Base-by-base conservation (phyloP, 2,888 invertebrate genomes). In the Cerastis leucographa region DNA sequence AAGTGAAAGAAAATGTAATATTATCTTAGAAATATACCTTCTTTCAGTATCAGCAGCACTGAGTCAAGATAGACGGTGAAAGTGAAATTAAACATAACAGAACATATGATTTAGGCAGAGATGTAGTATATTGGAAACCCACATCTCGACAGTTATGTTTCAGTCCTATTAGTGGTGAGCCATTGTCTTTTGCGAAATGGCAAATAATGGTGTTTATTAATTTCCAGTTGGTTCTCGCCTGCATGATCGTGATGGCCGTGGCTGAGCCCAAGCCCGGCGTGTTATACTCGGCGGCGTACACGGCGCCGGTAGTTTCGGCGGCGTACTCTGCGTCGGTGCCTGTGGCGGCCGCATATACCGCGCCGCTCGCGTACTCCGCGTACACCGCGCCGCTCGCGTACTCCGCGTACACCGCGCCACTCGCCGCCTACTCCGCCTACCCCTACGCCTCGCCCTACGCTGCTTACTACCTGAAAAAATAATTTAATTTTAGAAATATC, bases 161-260 rank as follows among this genome's bases (percentile, higher is more conserved):
- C 12, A 61, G 35, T 61, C 29, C 19, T 19, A 61, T 61, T 9
- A 25, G 25, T 14, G 56, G 25, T 25, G 12, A 25, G 25, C 56
- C 25, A 25, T 56, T 56, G 56, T 5, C n/a, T 25, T 56, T 56
- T 25, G 25, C 1, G 22, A 42, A 44, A 35, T n/a, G 12, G 49
- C 8, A 51, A 77, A 46, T 78, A 62, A 69, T 62, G 1, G 1
- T 69, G 22, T 17, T 62, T n/a, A 17, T 86, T 81, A 71, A 76
- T 74, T 93, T 92, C 0, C 92, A 95, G 95, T 88, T 94, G 81
- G 88, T 95, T 77, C 87, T 94, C 89, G 93, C 92, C 76, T 94
- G 94, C 88, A 86, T 95, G 86, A 73, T 95, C 90, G 94, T 93
- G 68, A 73, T 93, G 78, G 97, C 95, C 66, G 93, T 94, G 17